phyloP scores from a whole-genome alignment of 2,888 invertebrate genomes.

The Smittia aterrima region DNA sequence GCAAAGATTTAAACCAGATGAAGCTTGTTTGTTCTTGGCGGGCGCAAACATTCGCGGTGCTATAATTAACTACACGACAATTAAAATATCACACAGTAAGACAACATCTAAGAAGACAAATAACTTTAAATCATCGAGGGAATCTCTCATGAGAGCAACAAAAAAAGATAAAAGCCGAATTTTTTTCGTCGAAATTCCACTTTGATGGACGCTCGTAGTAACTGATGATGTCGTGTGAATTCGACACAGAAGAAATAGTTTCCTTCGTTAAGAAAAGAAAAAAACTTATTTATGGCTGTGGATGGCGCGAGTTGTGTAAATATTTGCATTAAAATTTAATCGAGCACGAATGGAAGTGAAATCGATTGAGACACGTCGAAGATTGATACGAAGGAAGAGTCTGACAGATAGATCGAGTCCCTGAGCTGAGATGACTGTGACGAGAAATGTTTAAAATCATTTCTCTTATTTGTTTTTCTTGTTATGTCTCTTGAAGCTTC shows the following conservation, averaged over 20 bases:
- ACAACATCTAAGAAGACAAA: constrained; percentile 2
- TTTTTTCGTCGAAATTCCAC: background rate
- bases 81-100: constrained; percentile 27
- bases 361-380: no score
- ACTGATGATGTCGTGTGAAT: constrained; percentile 30
- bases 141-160: background rate
- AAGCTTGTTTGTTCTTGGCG: background rate
- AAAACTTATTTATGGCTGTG: no score
- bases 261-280: no score
- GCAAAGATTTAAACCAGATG: background rate
- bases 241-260: background rate
- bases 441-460: no score
- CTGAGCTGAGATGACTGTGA: no score
- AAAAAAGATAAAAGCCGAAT: background rate
- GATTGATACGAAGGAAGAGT: no score
- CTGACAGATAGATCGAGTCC: no score
- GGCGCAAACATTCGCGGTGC: background rate
- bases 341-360: no score
- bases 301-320: no score
- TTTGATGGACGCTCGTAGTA: background rate
- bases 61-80: constrained; percentile 35
- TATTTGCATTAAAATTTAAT: no score
- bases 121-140: constrained; percentile 22
- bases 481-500: background rate
- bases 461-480: no score